A percentile compares a stretch with the other conserved stretches of the same genome.
Conservation (phyloP, 2,888 invertebrate genomes). For the Drosophila kanekoi region DNA sequence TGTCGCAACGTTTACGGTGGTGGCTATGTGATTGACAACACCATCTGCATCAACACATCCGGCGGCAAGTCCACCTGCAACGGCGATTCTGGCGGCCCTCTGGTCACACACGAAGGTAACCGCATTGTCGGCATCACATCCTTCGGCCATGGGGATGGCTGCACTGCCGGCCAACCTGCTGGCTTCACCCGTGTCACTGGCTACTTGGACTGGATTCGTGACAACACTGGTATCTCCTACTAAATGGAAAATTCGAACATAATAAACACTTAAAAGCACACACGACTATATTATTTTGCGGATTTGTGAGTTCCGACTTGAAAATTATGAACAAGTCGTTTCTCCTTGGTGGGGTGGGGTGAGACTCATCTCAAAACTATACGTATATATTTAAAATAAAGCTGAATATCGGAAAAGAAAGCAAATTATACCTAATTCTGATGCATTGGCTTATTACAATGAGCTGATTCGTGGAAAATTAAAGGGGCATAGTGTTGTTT, state of each 20-base stretch:
- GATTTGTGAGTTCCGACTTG: too few relatives aligned
- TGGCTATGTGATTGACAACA: slow-evolving; percentile 28
- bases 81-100: slow-evolving; percentile 81
- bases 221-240: slow-evolving; percentile 64
- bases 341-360: too few relatives aligned
- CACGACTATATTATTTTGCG: too few relatives aligned
- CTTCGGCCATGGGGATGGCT: slow-evolving; percentile 45
- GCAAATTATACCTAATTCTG: too few relatives aligned
- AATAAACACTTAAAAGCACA: too few relatives aligned
- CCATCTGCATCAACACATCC: slow-evolving; percentile 66
- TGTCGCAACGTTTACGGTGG: slow-evolving; percentile 66
- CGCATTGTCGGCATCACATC: slow-evolving; percentile 72
- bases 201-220: slow-evolving; percentile 69
- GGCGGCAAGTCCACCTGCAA: slow-evolving; percentile 66
- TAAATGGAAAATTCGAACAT: slow-evolving; percentile 6
- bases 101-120: slow-evolving; percentile 57
- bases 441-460: too few relatives aligned
- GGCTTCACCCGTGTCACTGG: slow-evolving; percentile 70
- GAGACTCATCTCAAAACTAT: too few relatives aligned
- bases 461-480: too few relatives aligned
- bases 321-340: too few relatives aligned
- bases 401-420: too few relatives aligned
- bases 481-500: not conserved
- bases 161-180: slow-evolving; percentile 61
- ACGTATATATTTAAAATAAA: too few relatives aligned